Conservation (phyloP, 92 coral and sea anemone genomes). For the Epizoanthus scotinus region DNA sequence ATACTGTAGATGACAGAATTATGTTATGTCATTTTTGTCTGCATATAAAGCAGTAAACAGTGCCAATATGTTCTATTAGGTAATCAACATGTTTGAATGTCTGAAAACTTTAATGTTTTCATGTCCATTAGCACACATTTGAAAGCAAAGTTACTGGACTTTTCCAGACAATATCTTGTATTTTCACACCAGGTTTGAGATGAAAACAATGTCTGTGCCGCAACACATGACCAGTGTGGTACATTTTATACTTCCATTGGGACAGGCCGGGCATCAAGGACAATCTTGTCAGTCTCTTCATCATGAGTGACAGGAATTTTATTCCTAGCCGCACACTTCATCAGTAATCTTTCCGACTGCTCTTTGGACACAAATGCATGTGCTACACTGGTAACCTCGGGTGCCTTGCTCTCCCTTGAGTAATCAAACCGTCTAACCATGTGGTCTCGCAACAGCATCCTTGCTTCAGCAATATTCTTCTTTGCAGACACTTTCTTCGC, state of each 20-base stretch:
- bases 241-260: conserved; percentile 5
- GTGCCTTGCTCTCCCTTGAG: conserved; percentile 9
- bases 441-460: conserved; percentile 23
- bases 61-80: no score
- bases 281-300: conserved; percentile 40
- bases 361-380: conserved; percentile 41
- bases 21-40: no score
- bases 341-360: conserved; percentile 60
- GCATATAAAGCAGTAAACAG: no score
- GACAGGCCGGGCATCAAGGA: not conserved
- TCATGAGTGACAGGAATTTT: conserved; percentile 68
- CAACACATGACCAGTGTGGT: not conserved
- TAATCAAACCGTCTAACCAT: not conserved
- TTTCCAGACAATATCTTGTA: no score
- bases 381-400: conserved; percentile 42
- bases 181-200: no score
- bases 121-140: no score
- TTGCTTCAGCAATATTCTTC: conserved; percentile 59
- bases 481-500: conserved; percentile 62
- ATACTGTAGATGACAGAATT: no score
- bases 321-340: conserved; percentile 55
- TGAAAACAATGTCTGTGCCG: no score
- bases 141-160: no score
- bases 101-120: no score
- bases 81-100: no score